phyloP scores from a whole-genome alignment of 2,113 vertebrate genomes.

The Neotragus pygmaeus region DNA sequence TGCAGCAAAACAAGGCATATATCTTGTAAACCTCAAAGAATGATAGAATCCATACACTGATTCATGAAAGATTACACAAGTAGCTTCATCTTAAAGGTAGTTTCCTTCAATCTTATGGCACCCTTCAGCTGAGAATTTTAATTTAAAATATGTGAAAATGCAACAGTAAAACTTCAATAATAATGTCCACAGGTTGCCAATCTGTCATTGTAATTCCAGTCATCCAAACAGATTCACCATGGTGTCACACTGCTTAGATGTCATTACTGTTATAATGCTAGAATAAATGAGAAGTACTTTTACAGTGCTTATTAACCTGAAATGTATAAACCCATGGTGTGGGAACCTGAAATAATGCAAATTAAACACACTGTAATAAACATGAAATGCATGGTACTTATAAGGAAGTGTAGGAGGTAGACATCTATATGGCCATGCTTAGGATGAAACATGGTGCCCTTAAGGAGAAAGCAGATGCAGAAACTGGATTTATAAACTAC shows the following conservation, averaged over 20 bases:
- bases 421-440: background rate
- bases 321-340: background rate
- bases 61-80: slow-evolving; percentile 58
- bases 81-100: slow-evolving; percentile 60
- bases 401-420: background rate
- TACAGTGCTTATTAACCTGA: slow-evolving; percentile 24
- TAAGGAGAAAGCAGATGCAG: background rate
- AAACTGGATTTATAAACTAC: background rate
- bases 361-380: slow-evolving; percentile 23
- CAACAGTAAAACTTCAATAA: slow-evolving; percentile 14
- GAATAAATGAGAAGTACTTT: slow-evolving; percentile 2
- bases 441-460: background rate
- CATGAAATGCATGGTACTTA: slow-evolving; percentile 17
- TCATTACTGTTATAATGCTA: background rate
- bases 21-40: slow-evolving; percentile 56
- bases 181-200: background rate
- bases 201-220: background rate
- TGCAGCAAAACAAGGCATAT: background rate
- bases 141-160: slow-evolving; percentile 56
- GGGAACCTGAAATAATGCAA: background rate
- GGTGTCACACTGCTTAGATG: background rate
- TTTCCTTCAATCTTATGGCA: slow-evolving; percentile 57
- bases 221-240: background rate
- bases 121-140: slow-evolving; percentile 43
- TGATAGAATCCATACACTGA: slow-evolving; percentile 53